phyloP scores from a whole-genome alignment of 35 echinoderm and acorn worm genomes.

The Apostichopus japonicus region DNA sequence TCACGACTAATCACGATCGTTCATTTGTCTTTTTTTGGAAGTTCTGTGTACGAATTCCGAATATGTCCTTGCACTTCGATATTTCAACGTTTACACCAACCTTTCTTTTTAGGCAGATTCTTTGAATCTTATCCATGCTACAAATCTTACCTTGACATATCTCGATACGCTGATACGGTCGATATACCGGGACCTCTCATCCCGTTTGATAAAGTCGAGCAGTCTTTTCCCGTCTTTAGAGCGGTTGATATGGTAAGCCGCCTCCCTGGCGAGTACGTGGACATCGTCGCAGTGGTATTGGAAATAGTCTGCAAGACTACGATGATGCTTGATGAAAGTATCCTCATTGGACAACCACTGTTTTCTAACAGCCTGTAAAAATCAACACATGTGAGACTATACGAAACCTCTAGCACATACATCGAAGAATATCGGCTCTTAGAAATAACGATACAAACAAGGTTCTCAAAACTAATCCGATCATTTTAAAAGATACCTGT shows the following conservation, averaged over 20 bases:
- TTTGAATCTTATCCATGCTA: not conserved
- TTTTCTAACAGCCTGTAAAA: conserved; percentile 66
- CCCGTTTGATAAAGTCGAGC: conserved; percentile 68
- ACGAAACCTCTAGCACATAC: too few relatives aligned
- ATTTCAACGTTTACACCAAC: too few relatives aligned
- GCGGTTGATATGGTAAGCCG: conserved; percentile 67
- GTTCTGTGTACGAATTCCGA: too few relatives aligned
- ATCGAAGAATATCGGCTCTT: too few relatives aligned
- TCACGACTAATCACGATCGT: too few relatives aligned
- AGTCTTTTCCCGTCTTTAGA: conserved; percentile 60
- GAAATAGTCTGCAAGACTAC: conserved; percentile 74
- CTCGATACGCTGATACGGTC: conserved; percentile 41
- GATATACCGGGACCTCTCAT: conserved; percentile 42
- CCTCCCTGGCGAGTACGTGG: conserved; percentile 47
- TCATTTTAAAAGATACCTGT: too few relatives aligned
- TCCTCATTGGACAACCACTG: conserved; percentile 42
- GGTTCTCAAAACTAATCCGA: too few relatives aligned
- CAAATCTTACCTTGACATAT: conserved; percentile 63
- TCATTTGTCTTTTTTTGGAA: too few relatives aligned
- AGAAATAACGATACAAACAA: too few relatives aligned
- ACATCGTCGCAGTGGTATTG: conserved; percentile 56
- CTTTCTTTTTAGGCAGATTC: too few relatives aligned
- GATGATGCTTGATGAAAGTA: conserved; percentile 24
- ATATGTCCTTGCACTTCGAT: too few relatives aligned
- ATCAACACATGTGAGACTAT: not conserved